Base-by-base conservation (phyloP, 1,140 invertebrate species). In the Tetragnatha versicolor region DNA sequence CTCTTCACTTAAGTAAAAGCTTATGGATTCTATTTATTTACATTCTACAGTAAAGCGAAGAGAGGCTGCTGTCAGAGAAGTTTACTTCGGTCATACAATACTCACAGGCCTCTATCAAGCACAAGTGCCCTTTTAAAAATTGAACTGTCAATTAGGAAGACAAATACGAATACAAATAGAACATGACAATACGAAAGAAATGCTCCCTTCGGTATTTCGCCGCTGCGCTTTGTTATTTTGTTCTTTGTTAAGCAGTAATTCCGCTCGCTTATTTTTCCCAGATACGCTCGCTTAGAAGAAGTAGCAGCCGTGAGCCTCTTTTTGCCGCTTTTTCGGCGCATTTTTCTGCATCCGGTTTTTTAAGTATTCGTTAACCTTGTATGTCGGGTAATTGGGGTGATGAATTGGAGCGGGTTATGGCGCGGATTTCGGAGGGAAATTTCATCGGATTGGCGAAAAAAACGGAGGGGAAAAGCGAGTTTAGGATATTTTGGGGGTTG, bases 141-240 rank as follows among this genome's bases (percentile, higher is more conserved):
- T 55, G 72, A 75, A 75, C 58, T 75, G 72, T 75, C 72, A 75
- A 75, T 75, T 75, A 75, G 49, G 72, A 75, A 63, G 58, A 75
- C 72, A 75, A 75, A 75, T 75, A 75, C 42, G 72, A 75, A 49
- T 49, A 61, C 72, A 63, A 75, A 75, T 75, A 49, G 58, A 49
- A 49, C 72, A 75, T 75, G 72, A 75, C 72, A 75, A 75, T 75
- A 75, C 72, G 53, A 61, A 49, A 61, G 72, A 75, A 75, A 61
- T 17, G 53, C 42, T 33, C 35, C 53, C 25, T 35, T 29, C 25
- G 72, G n/a, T 55, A 73, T 47, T 73, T 61, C 70, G 25, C 51
- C 42, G 42, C 33, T 65, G 35, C 42, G 25, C 53, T 75, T 75
- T 61, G 39, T 75, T 63, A 3, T 49, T 42, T 29, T 45, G 10